phyloP scores from a whole-genome alignment of 2,113 vertebrate species.

The Mesembrinibis cayennensis region DNA sequence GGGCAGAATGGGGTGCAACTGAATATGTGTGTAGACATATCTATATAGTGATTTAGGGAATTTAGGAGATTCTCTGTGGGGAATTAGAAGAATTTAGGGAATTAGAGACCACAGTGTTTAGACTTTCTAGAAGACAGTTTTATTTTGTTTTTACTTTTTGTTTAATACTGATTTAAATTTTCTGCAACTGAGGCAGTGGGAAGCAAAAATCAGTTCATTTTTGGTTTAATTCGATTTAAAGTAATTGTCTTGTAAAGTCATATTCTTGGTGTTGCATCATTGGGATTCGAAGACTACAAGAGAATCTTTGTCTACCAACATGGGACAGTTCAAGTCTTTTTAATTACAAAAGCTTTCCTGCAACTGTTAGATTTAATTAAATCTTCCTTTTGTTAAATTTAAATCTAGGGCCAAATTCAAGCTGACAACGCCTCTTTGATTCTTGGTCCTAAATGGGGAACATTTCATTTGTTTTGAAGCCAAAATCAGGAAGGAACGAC shows the following conservation, averaged over 20 bases:
- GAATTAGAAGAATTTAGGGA: background rate
- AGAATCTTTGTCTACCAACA: background rate
- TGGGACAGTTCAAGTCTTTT: background rate
- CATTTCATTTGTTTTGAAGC: background rate
- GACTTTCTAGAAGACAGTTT: background rate
- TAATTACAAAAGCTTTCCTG: background rate
- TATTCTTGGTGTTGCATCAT: background rate
- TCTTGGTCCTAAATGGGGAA: background rate
- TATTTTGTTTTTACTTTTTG: background rate
- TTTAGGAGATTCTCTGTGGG: background rate
- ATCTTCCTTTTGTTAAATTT: background rate
- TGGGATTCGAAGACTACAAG: background rate
- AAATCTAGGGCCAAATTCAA: constrained; percentile 3
- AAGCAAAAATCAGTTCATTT: background rate
- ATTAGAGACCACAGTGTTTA: background rate
- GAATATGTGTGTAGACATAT: background rate
- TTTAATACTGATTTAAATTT: background rate
- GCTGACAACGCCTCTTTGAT: background rate
- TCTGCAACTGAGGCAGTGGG: background rate
- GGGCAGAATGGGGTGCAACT: background rate
- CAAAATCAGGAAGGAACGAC: background rate
- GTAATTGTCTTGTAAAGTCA: background rate
- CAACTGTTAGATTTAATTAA: background rate
- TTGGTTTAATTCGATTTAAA: background rate
- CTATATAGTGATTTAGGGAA: background rate